phyloP scores from a whole-genome alignment of 2,797 vertebrate species.

The Cheirogaleus major region DNA sequence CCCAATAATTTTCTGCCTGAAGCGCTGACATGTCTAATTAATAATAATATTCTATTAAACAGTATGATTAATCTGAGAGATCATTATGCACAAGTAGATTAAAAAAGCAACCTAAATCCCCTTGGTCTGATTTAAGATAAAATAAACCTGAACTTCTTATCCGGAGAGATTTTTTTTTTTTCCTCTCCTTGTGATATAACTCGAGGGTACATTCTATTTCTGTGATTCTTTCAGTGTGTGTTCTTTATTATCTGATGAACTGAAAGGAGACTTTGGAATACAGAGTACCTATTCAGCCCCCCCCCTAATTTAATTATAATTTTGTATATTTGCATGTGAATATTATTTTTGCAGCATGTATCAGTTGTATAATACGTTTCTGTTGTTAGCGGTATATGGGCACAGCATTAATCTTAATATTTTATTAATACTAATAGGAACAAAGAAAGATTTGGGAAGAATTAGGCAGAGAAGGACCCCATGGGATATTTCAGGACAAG shows the following conservation, averaged over 20 bases:
- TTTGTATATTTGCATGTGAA: conserved; percentile 54
- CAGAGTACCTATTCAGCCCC: conserved; percentile 47
- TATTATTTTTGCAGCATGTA: background rate
- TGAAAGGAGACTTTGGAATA: conserved; percentile 68
- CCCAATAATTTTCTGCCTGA: conserved; percentile 74
- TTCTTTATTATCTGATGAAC: conserved; percentile 62
- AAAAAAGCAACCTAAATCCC: conserved; percentile 76
- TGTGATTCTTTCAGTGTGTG: conserved; percentile 46
- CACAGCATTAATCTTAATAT: background rate
- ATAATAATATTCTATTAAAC: conserved; percentile 75
- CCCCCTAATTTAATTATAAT: conserved; percentile 49
- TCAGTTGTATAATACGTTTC: background rate
- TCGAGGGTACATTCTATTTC: conserved; percentile 41
- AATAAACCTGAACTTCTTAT: conserved; percentile 70
- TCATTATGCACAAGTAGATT: conserved; percentile 76
- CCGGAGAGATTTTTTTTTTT: conserved; percentile 9
- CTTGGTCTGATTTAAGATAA: conserved; percentile 75
- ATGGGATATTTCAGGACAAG: background rate
- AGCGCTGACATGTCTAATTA: conserved; percentile 77
- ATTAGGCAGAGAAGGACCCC: background rate
- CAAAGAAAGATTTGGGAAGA: background rate
- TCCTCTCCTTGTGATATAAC: conserved; percentile 46
- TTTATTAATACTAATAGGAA: background rate
- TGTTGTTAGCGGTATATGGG: conserved; percentile 39
- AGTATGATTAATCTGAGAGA: conserved; percentile 69